Conservation (phyloP, 2,797 vertebrate species). For the Setipinna tenuifilis region DNA sequence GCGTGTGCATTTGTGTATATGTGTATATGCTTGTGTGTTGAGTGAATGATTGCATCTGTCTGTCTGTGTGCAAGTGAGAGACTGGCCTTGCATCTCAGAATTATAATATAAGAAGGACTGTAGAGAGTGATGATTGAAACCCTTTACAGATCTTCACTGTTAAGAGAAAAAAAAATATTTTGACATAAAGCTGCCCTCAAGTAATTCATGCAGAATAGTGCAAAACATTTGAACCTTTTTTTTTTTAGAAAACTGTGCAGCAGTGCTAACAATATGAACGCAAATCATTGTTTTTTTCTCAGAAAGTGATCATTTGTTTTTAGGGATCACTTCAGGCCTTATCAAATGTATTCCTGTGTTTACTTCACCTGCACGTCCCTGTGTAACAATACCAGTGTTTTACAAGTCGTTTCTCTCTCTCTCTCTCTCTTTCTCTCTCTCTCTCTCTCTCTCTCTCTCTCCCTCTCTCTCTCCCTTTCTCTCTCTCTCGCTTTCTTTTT, state of each 20-base stretch:
- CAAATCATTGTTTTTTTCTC: background rate
- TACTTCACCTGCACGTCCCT: background rate
- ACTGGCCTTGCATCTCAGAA: constrained; percentile 15
- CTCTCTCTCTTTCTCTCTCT: constrained; percentile 35
- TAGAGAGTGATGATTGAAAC: constrained; percentile 5
- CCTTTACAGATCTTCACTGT: constrained; percentile 10
- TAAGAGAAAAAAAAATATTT: background rate
- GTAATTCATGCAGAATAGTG: constrained; percentile 15
- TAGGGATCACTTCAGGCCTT: constrained; percentile 19
- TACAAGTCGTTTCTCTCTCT: background rate
- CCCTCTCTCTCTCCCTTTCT: constrained; percentile 30
- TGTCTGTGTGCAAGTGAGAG: background rate
- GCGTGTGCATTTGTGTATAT: constrained; percentile 9
- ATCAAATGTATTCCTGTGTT: constrained; percentile 23
- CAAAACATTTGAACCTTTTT: background rate
- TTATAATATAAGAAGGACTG: constrained; percentile 27
- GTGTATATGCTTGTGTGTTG: constrained; percentile 36
- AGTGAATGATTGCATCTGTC: background rate
- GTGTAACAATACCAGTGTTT: constrained; percentile 27
- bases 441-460: constrained; percentile 32
- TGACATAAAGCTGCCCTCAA: constrained; percentile 20
- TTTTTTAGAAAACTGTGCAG: constrained; percentile 7
- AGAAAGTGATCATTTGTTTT: constrained; percentile 8
- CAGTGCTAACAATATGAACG: background rate
- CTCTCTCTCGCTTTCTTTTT: no score